These are phyloP conservation scores for Turritopsis rubra DNA, from an alignment of 30 jellyfish, hydroid and myxozoan genomes.

Conservation along the genomic window DNA sequence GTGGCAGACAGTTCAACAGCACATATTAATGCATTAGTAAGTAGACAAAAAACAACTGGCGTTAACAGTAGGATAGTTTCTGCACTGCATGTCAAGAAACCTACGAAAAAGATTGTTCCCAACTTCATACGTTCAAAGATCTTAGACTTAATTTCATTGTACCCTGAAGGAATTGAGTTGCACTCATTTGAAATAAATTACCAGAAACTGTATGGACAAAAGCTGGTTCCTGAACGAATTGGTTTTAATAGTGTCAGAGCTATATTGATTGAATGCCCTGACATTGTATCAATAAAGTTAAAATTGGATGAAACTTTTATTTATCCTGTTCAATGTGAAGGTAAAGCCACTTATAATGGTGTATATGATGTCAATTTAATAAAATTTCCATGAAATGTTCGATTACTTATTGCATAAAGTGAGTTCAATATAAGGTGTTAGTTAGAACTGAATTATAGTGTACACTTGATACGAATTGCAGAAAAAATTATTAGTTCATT, in stretches of 20 bases:
- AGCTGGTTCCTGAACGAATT: constrained; percentile 23
- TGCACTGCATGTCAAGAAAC: constrained; percentile 36
- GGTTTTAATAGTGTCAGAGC: constrained; percentile 47
- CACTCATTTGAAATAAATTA: constrained; percentile 24
- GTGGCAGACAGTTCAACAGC: constrained; percentile 60
- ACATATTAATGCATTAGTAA: constrained; percentile 56
- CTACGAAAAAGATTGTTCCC: constrained; percentile 44
- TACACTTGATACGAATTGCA: no score
- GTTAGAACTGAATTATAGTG: no score
- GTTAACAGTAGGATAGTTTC: constrained; percentile 42
- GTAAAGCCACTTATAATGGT: not conserved
- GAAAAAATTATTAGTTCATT: no score
- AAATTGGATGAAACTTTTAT: not conserved
- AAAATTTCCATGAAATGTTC: no score
- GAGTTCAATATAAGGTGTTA: no score
- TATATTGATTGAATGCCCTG: constrained; percentile 48
- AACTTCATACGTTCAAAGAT: constrained; percentile 39
- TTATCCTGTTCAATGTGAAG: not conserved
- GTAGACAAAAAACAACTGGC: constrained; percentile 47
- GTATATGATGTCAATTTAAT: no score
- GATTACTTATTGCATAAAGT: no score
- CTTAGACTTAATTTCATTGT: constrained; percentile 45
- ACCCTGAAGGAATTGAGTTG: constrained; percentile 50
- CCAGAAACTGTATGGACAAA: constrained; percentile 41
- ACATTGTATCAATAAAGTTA: constrained; percentile 27